Conservation (phyloP, 2,797 vertebrate species). For the Prunella strophiata region DNA sequence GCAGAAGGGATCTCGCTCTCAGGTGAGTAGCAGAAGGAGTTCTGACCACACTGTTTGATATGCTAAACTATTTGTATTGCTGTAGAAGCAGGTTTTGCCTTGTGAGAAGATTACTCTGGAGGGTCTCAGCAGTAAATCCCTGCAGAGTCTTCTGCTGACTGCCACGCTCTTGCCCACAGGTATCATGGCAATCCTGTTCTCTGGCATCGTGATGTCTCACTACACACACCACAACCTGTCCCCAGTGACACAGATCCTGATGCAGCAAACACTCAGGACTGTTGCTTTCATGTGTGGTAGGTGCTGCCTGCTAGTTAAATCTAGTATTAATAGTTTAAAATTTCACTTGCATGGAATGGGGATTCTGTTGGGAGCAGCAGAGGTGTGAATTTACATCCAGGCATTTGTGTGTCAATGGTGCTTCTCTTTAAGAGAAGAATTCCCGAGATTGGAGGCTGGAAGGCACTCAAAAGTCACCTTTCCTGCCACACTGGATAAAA, state of each 20-base stretch:
- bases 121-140: background rate
- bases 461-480: slow-evolving; percentile 48
- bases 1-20: slow-evolving; percentile 97
- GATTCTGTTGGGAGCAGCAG: background rate
- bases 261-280: slow-evolving; percentile 96
- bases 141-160: background rate
- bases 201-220: slow-evolving; percentile 98
- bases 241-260: slow-evolving; percentile 97
- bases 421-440: background rate
- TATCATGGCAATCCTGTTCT: slow-evolving; percentile 99
- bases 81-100: background rate
- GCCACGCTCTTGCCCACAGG: slow-evolving; percentile 73
- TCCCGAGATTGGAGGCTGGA: background rate
- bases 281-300: slow-evolving; percentile 97
- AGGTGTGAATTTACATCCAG: background rate
- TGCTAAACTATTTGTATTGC: background rate
- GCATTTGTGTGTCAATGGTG: background rate
- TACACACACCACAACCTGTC: slow-evolving; percentile 99
- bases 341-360: background rate
- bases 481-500: slow-evolving; percentile 44
- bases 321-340: background rate
- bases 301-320: slow-evolving; percentile 21
- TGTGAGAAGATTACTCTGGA: background rate
- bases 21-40: slow-evolving; percentile 76
- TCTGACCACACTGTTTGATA: background rate